These are phyloP conservation scores for Urocolius indicus DNA, from an alignment of 2,113 vertebrate species.

Conservation along the genomic window DNA sequence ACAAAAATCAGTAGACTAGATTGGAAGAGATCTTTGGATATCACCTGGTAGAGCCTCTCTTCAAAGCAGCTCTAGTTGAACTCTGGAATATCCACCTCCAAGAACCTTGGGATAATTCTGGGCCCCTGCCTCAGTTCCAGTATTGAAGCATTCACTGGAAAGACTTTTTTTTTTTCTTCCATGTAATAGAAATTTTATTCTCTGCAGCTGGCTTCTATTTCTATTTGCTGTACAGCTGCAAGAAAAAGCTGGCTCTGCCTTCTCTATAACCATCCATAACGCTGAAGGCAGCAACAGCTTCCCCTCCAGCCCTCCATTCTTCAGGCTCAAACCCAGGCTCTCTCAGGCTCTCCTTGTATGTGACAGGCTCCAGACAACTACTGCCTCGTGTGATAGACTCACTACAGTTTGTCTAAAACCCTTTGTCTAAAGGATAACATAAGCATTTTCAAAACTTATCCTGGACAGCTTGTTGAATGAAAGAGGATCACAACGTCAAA, in stretches of 20 bases:
- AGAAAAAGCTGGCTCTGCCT: neutral
- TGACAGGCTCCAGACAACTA: neutral
- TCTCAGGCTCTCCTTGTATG: neutral
- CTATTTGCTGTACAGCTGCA: neutral
- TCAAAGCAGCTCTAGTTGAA: neutral
- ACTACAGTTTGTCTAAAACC: neutral
- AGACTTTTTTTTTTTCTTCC: neutral
- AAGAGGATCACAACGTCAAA: neutral
- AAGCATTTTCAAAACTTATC: neutral
- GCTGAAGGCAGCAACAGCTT: neutral
- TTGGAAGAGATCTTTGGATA: neutral
- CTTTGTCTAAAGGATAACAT: neutral
- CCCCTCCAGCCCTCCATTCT: neutral
- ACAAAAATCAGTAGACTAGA: neutral
- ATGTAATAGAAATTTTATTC: neutral
- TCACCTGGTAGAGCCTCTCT: neutral
- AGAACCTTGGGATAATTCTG: neutral
- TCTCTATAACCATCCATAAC: neutral
- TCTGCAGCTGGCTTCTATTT: neutral
- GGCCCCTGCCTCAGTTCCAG: neutral
- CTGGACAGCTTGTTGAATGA: neutral
- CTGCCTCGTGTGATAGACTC: neutral
- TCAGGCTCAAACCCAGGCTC: neutral
- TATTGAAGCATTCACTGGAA: neutral
- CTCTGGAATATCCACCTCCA: neutral